Base-by-base conservation (phyloP, 2,113 vertebrate genomes). In the Sorex araneus region DNA sequence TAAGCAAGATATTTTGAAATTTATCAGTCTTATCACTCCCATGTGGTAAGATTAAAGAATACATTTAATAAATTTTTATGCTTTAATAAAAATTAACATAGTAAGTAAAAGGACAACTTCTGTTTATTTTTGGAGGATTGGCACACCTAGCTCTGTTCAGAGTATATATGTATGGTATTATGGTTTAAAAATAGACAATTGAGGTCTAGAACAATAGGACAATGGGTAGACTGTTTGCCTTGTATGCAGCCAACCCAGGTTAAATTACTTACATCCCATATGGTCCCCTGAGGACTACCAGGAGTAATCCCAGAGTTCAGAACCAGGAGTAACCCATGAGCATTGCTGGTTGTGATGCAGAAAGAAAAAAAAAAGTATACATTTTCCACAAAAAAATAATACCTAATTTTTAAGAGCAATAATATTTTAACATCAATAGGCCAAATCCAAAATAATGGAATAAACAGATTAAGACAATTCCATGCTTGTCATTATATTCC, bases 361-460 rank as follows among this genome's bases (percentile, higher is more conserved):
- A 40, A 34, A n/a, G n/a, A 75, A 30, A 3, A 3, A 79, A 34
- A 84, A 69, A 32, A 12, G 36, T 0, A 2, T 43, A 32, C 28
- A 66, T 34, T 81, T 82, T n/a, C 30, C 34, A 81, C 30, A 60
- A 15, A 2, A 2, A 63, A 71, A 40, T 0, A 63, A 30, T 60
- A 75, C 2, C 36, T 76, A 47, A 63, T 40, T 67, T 60, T 0
- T 47, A 70, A 80, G 80, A 28, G 21, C 18, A 57, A 28, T 13
- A 70, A 28, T n/a, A 60, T 0, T 16, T 63, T 77, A 6, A 36
- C 19, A 36, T 50, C 28, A 78, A 70, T 27, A 47, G 19, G 66
- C n/a, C 36, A 88, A 92, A 77, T 50, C 25, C 47, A 36, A 83
- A 89, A 74, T 60, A 7, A 70, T 60, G 80, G 34, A 86, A 54